Base-by-base conservation (phyloP, 1,140 invertebrate species). In the Microplitis mediator region DNA sequence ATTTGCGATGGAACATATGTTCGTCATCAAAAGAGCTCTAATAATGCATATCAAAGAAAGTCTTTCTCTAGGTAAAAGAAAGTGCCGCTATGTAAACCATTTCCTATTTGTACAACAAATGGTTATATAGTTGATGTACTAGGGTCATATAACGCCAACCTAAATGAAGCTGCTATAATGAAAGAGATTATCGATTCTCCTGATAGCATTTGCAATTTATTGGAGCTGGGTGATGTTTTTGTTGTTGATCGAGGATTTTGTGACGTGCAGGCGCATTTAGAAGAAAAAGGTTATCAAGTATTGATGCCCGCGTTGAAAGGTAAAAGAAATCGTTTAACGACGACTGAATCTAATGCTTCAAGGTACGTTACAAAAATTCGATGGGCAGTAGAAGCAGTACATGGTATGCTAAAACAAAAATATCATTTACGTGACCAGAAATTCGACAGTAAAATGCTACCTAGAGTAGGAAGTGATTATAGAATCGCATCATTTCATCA, bases 301-400 rank as follows among this genome's bases (percentile, higher is more conserved):
- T 23, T 23, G 23, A 23, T 23, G 0, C 23, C 23, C 23, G 23
- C 23, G 2, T 23, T 73, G 13, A 75, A 75, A 58, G 74, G 71
- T 11, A 73, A 73, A 54, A 36, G 67, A 8, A 75, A 75, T 52
- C 71, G 69, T 23, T 64, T 73, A 58, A 62, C 56, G 11, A 73
- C 54, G 6, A 9, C 13, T 50, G 75, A 81, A 75, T 75, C 77
- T 34, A 81, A 83, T 63, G 36, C 68, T 31, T 82, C 81, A 13
- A 62, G 79, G 31, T 58, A 71, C 6, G 72, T 74, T 13, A 74
- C 62, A 54, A 79, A 78, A 76, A 50, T 80, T 34, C 73, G 81
- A 6, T 83, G 80, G 80, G 75, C 72, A 6, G 77, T 84, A 23
- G 81, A 84, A 78, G 72, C 78, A 13, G 76, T 78, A 13, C 80